Conservation (phyloP, 2,113 vertebrate species). For the rabbit (Oryctolagus cuniculus) region DNA sequence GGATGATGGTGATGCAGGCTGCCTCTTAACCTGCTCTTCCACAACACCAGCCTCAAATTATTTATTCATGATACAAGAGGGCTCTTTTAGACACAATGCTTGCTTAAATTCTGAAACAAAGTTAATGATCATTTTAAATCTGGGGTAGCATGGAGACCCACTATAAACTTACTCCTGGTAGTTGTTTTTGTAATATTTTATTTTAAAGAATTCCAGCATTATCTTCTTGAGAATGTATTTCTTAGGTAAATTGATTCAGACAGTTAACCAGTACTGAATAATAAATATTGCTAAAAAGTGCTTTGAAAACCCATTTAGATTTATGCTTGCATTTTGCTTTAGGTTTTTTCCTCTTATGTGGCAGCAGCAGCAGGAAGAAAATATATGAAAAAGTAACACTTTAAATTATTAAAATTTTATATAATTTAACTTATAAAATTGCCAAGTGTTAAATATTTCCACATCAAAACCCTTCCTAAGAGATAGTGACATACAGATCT, state of each 20-base stretch:
- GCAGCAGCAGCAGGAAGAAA: background rate
- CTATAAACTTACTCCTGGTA: slow-evolving; percentile 20
- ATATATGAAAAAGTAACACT: background rate
- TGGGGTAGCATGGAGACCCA: background rate
- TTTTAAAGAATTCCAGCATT: background rate
- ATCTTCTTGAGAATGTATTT: slow-evolving; percentile 5
- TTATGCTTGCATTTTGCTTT: background rate
- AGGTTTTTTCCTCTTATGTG: background rate
- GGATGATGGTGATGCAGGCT: no score
- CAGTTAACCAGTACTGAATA: background rate
- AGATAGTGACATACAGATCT: background rate
- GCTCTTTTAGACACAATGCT: background rate
- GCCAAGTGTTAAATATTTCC: background rate
- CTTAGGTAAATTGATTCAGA: background rate
- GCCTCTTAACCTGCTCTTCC: no score
- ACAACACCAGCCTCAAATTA: background rate
- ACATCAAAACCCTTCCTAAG: background rate
- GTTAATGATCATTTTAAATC: slow-evolving; percentile 59
- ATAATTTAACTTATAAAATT: background rate
- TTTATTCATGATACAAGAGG: background rate
- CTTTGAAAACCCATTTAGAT: background rate
- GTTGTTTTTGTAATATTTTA: slow-evolving; percentile 27
- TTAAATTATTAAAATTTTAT: slow-evolving; percentile 3
- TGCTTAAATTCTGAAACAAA: slow-evolving; percentile 31
- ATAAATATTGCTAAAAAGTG: slow-evolving; percentile 37